Conservation (phyloP, 2,888 invertebrate genomes). For the Ochropacha duplaris region DNA sequence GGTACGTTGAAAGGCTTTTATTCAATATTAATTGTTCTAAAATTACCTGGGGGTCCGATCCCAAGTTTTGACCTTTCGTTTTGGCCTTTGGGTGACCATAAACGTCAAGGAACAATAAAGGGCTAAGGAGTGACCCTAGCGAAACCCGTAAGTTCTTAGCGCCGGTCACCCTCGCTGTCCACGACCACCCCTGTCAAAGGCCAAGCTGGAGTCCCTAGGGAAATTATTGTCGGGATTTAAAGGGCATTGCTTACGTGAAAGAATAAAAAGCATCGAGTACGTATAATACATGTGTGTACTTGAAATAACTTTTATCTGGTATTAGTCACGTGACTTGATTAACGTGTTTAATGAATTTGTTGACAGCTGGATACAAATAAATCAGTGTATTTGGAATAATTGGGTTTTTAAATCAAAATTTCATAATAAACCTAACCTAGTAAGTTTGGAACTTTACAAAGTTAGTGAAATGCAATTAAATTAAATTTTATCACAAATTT, state of each 20-base stretch:
- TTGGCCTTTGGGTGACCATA: slow-evolving; percentile 78
- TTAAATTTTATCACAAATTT: too few species aligned
- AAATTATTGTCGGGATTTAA: slow-evolving; percentile 84
- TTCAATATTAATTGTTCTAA: slow-evolving; percentile 63
- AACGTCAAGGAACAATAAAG: slow-evolving; percentile 79
- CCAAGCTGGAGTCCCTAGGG: slow-evolving; percentile 73
- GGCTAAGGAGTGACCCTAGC: slow-evolving; percentile 72
- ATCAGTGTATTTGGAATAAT: too few species aligned
- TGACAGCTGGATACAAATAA: slow-evolving; percentile 32
- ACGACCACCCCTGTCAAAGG: slow-evolving; percentile 78
- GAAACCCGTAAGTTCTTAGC: slow-evolving; percentile 70
- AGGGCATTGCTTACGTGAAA: slow-evolving; percentile 76
- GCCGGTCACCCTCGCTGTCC: slow-evolving; percentile 71
- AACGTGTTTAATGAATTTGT: slow-evolving; percentile 24
- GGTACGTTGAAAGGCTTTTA: slow-evolving; percentile 37
- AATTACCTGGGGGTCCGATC: slow-evolving; percentile 57
- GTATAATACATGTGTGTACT: slow-evolving; percentile 66
- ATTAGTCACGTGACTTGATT: slow-evolving; percentile 69
- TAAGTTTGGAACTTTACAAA: too few species aligned
- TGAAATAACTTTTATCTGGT: slow-evolving; percentile 57
- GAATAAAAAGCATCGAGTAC: slow-evolving; percentile 73
- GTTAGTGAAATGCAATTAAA: too few species aligned
- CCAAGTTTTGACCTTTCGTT: slow-evolving; percentile 62
- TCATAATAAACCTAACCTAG: too few species aligned
- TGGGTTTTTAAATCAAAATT: too few species aligned